Percentiles rank a stretch among this genome's conserved stretches.
Conservation (phyloP, 2,113 vertebrate species). For the Nanger granti region DNA sequence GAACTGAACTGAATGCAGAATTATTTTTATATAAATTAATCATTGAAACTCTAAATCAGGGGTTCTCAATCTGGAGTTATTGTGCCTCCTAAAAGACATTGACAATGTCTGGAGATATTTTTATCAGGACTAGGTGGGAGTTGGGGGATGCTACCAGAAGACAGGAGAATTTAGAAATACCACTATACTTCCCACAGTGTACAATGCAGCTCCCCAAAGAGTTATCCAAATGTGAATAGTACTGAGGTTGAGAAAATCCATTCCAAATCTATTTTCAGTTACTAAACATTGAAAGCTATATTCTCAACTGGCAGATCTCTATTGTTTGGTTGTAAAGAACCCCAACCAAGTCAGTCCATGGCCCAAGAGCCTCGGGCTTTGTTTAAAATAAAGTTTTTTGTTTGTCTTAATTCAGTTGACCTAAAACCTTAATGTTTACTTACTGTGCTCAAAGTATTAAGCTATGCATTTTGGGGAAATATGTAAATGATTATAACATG, state of each 20-base stretch:
- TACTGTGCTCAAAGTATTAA: background rate
- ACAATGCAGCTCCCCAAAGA: background rate
- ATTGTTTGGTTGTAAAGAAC: background rate
- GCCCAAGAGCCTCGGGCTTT: background rate
- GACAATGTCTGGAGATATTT: background rate
- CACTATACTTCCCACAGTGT: background rate
- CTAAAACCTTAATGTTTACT: constrained; percentile 36
- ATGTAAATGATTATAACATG: background rate
- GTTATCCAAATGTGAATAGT: background rate
- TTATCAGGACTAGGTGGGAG: background rate
- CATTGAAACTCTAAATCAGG: background rate
- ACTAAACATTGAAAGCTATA: background rate
- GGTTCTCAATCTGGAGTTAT: background rate
- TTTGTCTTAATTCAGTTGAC: constrained; percentile 26
- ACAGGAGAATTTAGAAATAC: background rate
- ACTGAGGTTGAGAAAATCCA: background rate
- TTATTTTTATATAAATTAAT: background rate
- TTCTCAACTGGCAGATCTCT: background rate
- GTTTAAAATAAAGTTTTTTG: background rate
- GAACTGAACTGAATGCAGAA: background rate
- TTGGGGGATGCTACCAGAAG: background rate
- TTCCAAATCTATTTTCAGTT: background rate
- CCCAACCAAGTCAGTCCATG: background rate
- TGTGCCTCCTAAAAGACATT: background rate
- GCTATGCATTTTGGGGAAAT: background rate